These are phyloP conservation scores for Alcedo quadribrachys DNA, from an alignment of 2,797 vertebrate genomes.

Conservation along the genomic window DNA sequence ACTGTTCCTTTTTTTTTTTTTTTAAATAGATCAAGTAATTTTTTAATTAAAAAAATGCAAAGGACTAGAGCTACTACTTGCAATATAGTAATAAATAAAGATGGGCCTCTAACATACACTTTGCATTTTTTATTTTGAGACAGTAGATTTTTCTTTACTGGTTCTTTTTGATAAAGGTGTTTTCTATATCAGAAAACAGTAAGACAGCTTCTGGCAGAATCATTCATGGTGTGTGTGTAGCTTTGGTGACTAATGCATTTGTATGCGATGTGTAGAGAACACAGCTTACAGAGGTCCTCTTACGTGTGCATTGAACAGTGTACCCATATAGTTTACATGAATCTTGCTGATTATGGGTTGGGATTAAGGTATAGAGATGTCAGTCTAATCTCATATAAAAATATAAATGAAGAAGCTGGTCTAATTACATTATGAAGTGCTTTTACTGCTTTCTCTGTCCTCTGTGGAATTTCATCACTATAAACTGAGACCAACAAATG, in stretches of 20 bases:
- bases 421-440: not conserved
- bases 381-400: not conserved
- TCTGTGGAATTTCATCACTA: not conserved
- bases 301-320: fast-evolving
- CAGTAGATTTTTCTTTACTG: not conserved
- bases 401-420: not conserved
- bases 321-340: not conserved
- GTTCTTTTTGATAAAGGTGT: not conserved
- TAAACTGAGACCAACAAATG: not conserved
- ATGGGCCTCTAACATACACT: not conserved
- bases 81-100: not conserved
- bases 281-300: not conserved
- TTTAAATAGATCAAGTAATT: not conserved
- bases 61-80: not conserved
- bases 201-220: not conserved
- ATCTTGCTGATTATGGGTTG: not conserved
- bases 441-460: not conserved
- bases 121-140: not conserved
- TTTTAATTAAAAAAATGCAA: not conserved
- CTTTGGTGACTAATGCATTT: not conserved
- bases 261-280: not conserved
- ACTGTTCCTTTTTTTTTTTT: not conserved
- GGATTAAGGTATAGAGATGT: not conserved
- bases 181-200: not conserved
- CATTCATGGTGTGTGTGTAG: not conserved